A percentile compares a stretch with the other conserved stretches of the same genome.
Conservation (phyloP, 2,113 vertebrate genomes). For the Entomyzon cyanotis region DNA sequence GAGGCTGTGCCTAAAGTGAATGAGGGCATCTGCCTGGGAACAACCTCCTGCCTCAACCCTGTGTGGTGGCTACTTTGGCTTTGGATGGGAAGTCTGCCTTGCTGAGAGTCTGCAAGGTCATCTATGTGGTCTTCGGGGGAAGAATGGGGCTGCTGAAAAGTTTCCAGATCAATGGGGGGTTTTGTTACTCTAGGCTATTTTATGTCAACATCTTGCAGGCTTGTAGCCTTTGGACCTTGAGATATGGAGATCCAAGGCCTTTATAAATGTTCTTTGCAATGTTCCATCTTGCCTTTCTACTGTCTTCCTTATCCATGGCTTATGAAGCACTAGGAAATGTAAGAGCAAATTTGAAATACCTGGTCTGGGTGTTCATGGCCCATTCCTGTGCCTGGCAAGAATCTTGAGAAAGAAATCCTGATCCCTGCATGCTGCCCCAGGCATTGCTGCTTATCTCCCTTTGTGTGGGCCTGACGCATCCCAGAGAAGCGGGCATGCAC, state of each 20-base stretch:
- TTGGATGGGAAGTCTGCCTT: not conserved
- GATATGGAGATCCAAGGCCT: not conserved
- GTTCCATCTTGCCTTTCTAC: not conserved
- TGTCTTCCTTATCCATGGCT: not conserved
- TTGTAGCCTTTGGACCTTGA: not conserved
- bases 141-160: not conserved
- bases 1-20: not conserved
- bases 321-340: not conserved
- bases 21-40: not conserved
- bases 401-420: constrained; percentile 39
- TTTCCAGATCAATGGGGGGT: not conserved
- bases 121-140: accelerated
- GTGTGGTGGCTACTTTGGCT: not conserved
- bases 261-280: not conserved
- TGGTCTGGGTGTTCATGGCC: not conserved
- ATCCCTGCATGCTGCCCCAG: not conserved
- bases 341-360: not conserved
- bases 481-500: not conserved
- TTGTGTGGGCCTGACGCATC: constrained; percentile 18
- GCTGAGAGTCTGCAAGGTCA: not conserved
- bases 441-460: not conserved
- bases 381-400: not conserved
- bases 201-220: not conserved
- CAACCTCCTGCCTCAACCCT: not conserved
- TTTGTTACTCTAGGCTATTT: not conserved